phyloP scores from a whole-genome alignment of 2,113 vertebrate species.

The Cepphus grylle region DNA sequence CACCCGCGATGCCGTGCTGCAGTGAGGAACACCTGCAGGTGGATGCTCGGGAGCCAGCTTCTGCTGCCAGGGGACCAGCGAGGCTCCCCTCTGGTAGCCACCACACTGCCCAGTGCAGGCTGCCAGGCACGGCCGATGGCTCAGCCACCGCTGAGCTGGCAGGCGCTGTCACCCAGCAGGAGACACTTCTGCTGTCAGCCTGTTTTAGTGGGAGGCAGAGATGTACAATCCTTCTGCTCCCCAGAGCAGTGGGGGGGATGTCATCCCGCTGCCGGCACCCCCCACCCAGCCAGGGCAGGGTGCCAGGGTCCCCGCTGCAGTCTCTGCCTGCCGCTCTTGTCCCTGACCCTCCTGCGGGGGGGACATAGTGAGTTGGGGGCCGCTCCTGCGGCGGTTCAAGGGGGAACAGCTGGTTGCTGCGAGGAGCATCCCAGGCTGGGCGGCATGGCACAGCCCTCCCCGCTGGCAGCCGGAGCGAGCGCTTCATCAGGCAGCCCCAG shows the following conservation, averaged over 20 bases:
- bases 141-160: not conserved
- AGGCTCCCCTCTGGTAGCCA: not conserved
- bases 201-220: not conserved
- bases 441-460: not conserved
- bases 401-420: conserved; percentile 18
- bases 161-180: not conserved
- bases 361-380: not conserved
- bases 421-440: not conserved
- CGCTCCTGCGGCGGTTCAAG: not conserved
- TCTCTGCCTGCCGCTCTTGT: not conserved
- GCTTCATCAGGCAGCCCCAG: conserved; percentile 66
- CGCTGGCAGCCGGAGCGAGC: conserved; percentile 39
- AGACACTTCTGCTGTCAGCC: not conserved
- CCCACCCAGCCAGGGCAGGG: not conserved
- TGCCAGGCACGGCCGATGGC: not conserved
- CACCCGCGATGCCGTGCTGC: not conserved
- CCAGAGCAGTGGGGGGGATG: not conserved
- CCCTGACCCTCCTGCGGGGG: not conserved
- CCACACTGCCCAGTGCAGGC: not conserved
- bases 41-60: not conserved
- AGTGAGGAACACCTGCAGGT: not conserved
- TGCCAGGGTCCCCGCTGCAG: not conserved
- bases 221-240: not conserved
- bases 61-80: not conserved
- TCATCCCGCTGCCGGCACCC: not conserved